Conservation (phyloP, 2,113 vertebrate genomes). For the Lagopus muta region DNA sequence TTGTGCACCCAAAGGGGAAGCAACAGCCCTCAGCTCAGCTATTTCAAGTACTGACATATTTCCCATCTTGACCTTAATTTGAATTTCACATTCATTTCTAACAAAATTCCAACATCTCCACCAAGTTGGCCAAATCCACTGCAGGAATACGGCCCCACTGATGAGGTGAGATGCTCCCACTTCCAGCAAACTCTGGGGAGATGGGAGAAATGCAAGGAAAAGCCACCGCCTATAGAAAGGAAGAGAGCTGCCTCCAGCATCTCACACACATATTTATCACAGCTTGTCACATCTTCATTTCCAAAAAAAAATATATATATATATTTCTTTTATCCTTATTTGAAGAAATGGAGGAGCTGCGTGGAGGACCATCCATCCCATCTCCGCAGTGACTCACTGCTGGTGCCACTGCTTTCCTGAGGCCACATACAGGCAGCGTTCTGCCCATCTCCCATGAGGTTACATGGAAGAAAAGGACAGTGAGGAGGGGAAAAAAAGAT, state of each 20-base stretch:
- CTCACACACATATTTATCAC: background rate
- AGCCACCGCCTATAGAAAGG: background rate
- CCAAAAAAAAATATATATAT: background rate
- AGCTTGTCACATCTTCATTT: background rate
- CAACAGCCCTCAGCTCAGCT: background rate
- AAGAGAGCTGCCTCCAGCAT: background rate
- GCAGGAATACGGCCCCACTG: background rate
- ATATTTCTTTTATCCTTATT: background rate
- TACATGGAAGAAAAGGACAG: background rate
- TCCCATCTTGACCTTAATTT: slow-evolving; percentile 61
- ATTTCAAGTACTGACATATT: slow-evolving; percentile 54
- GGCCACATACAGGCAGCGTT: background rate
- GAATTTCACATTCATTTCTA: slow-evolving; percentile 64
- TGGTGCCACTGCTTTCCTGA: background rate
- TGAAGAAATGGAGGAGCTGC: background rate
- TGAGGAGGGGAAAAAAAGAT: background rate
- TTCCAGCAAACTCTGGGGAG: background rate
- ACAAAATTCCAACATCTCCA: slow-evolving; percentile 49
- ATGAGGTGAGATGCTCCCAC: accelerated
- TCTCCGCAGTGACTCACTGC: background rate
- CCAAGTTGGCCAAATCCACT: slow-evolving; percentile 2
- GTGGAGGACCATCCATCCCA: background rate
- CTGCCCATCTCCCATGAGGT: background rate
- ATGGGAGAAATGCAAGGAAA: background rate
- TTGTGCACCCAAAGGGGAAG: slow-evolving; percentile 38